Base-by-base conservation (phyloP, 2,113 vertebrate species). In the Trochalopteron elliotii region DNA sequence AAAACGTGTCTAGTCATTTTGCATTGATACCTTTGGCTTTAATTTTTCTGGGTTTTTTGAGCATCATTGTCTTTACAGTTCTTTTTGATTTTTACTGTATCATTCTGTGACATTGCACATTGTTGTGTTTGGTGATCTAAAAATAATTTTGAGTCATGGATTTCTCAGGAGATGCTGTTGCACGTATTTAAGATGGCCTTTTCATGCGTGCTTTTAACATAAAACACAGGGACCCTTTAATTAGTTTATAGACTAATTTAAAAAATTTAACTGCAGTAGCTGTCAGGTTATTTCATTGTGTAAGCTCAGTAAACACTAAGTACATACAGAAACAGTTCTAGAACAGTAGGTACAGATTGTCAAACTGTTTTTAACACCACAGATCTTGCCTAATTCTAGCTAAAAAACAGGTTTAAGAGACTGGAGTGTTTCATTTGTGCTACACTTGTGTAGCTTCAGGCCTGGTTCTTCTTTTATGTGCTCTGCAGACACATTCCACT, bases 121-220 rank as follows among this genome's bases (percentile, higher is more conserved):
- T 94, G 79, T 89, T 95, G 63, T 93, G 71, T 94, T 95, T 84
- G 67, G 47, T 77, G 61, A 74, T 95, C 88, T 94, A 96, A 97
- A 95, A 97, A 96, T 96, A 96, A 87, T 93, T 93, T 96, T 90
- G 87, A 90, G 74, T 96, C 88, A 94, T 64, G 83, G 81, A 94
- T 96, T 96, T 96, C 90, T 90, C 94, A 83, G 75, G 94, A 96
- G 95, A 92, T 81, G 59, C 23, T 88, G 77, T 67, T 95, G 83
- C 75, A 91, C 1, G 0, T 90, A 79, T 86, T 96, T 92, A 70
- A 92, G 93, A 94, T 52, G 55, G 35, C 59, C 69, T 92, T 90
- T 90, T 57, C 64, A 33, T 77, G 74, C 2, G 1, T 91, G 63
- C 42, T 92, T 88, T 74, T 19, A 89, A 61, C 57, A 65, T 64